Base-by-base conservation (phyloP, 2,888 invertebrate species). In the Pollenia labialis region DNA sequence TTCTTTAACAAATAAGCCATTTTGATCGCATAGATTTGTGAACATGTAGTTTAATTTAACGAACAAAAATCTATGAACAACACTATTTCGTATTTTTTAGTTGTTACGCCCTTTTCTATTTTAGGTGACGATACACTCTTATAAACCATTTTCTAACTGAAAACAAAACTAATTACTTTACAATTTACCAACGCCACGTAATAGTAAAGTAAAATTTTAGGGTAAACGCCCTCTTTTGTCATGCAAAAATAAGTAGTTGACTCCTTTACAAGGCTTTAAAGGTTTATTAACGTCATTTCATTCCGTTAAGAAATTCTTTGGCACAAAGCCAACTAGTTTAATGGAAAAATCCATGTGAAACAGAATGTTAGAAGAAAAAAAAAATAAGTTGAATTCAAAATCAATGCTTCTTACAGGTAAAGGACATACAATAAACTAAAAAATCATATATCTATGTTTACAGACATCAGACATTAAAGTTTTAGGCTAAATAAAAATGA, bases 131-230 rank as follows among this genome's bases (percentile, higher is more conserved):
- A 23, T 23, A 62, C 42, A 62, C 11, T 12, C n/a, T 12, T 18
- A 14, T 12, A 44, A 54, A 42, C n/a, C n/a, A 48, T 72, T 54
- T 3, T 58, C 32, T 32, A 66, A n/a, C 11, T n/a, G 44, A 90
- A 91, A 90, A 88, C 88, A 88, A 90, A 91, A 90, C 91, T 91
- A 91, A 91, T 91, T 91, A 91, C 91, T 91, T 91, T 90, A 90
- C 90, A 91, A 91, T 91, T 91, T 91, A 90, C 89, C 90, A 90
- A 62, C 2, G 50, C 85, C 89, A 84, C 66, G 76, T 77, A 69
- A 74, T 52, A 40, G 80, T 46, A 81, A 69, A 75, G 46, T 52
- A 48, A 56, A 1, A 4, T 52, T 54, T 79, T 74, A 46, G 42
- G 48, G 90, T 89, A 90, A 91, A 90, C 90, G 90, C 88, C 88